phyloP scores from a whole-genome alignment of 2,888 invertebrate species.

The Monoplex corrugatus region DNA sequence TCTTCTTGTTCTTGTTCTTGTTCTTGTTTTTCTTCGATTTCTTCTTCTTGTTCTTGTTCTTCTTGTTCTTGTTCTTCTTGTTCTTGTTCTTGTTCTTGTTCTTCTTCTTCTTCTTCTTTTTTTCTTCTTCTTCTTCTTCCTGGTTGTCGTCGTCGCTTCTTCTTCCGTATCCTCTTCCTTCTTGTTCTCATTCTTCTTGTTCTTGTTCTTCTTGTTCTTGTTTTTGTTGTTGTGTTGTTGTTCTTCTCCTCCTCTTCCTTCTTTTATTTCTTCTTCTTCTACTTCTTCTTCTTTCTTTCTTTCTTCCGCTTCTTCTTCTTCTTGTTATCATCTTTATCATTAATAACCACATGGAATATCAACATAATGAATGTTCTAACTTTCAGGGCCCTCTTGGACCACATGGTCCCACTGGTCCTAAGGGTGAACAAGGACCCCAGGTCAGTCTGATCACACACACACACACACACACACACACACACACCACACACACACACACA shows the following conservation, averaged over 20 bases:
- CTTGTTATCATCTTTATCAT: too few species aligned
- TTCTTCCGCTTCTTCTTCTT: background rate
- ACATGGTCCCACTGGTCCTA: too few species aligned
- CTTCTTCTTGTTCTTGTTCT: background rate
- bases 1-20: too few species aligned
- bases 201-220: background rate
- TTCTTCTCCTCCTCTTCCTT: background rate
- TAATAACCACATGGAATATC: too few species aligned
- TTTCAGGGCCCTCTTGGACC: too few species aligned
- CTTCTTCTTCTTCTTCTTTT: background rate
- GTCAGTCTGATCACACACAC: too few species aligned
- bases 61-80: background rate
- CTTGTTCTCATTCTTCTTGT: background rate
- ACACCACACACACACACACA: too few species aligned
- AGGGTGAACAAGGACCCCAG: too few species aligned
- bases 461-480: too few species aligned
- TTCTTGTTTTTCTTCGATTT: too few species aligned
- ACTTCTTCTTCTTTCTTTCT: background rate
- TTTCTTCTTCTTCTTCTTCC: background rate
- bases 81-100: background rate
- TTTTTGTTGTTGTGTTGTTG: too few species aligned
- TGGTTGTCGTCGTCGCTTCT: background rate
- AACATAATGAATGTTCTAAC: too few species aligned
- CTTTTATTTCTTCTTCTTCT: background rate
- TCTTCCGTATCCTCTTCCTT: background rate